A percentile compares a stretch with the other conserved stretches of the same genome.
phyloP scores from a whole-genome alignment of 2,113 vertebrate genomes.

The Dasyornis broadbenti region DNA sequence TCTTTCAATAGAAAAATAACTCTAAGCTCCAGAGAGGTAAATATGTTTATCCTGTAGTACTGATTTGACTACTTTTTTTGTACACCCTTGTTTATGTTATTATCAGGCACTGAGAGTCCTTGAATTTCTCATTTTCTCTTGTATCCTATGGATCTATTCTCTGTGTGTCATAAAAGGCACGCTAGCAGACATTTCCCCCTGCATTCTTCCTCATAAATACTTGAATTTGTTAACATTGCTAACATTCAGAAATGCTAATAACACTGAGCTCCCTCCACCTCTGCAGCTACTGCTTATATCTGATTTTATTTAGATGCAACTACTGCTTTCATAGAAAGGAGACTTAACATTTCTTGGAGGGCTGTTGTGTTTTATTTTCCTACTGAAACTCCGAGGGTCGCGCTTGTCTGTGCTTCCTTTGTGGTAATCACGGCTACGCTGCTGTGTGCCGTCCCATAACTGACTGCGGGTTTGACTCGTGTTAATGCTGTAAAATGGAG shows the following conservation, averaged over 20 bases:
- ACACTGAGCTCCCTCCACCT: not conserved
- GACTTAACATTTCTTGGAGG: not conserved
- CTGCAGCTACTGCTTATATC: not conserved
- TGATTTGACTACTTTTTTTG: slow-evolving; percentile 19
- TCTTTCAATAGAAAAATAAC: not conserved
- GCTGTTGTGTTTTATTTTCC: not conserved
- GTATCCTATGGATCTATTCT: slow-evolving; percentile 24
- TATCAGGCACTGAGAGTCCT: slow-evolving; percentile 23
- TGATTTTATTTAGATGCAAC: not conserved
- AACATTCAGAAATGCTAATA: not conserved
- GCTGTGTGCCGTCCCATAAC: not conserved
- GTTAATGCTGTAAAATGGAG: not conserved
- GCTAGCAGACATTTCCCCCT: not conserved
- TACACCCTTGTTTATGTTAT: slow-evolving; percentile 20
- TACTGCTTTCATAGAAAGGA: not conserved
- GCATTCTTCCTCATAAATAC: not conserved
- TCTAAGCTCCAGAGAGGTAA: slow-evolving; percentile 14
- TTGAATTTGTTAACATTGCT: not conserved
- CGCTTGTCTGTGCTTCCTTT: not conserved
- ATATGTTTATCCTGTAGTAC: slow-evolving; percentile 25
- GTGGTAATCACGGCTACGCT: not conserved
- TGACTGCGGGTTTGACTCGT: not conserved
- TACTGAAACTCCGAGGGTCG: not conserved
- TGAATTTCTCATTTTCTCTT: slow-evolving; percentile 36
- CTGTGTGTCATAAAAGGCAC: not conserved